Base-by-base conservation (phyloP, 2,113 vertebrate genomes). In the Chaenogobius annularis region DNA sequence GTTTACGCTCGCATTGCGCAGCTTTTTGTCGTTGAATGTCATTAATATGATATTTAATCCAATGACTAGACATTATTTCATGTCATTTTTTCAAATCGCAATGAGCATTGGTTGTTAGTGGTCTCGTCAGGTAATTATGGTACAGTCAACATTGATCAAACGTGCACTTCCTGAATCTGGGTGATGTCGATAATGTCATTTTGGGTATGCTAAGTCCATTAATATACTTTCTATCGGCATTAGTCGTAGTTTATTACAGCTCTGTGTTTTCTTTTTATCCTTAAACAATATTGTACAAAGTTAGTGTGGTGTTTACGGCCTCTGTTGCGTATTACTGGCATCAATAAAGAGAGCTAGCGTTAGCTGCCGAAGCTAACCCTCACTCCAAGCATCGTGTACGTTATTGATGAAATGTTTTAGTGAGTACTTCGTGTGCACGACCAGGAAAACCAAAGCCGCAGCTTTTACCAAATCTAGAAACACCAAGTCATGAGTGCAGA, bases 401-500 rank as follows among this genome's bases (percentile, higher is more conserved):
- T 59, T 62, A 6, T 47, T 62, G 11, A 4, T 61, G 74, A 72
- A 40, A 19, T 10, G 22, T 9, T 7, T 44, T 26, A 10, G 44
- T 66, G 50, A 31, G n/a, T 59, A 47, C n/a, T 61, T 66, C 65
- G 66, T 3, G 17, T 82, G 67, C 68, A 17, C n/a, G 0, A 55
- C 54, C 40, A 70, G 35, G 61, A 50, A 7, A 14, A 26, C 58
- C 64, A 68, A 70, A 31, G 59, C 78, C 40, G 77, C 70, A 69
- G 64, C 65, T n/a, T n/a, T 80, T 81, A 14, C 56, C 23, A 65
- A 74, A 66, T n/a, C 59, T 64, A 79, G 74, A 80, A 82, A 44
- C 86, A 68, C 23, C 72, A 75, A 86, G 80, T 70, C 72, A 97
- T 97, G 96, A 95, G 92, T 78, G 87, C 83, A 67, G 92, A 85